Evolutionary conservation across 2,113 vertebrate species (phyloP).

Genomic region (Cairina moschata): DNA sequence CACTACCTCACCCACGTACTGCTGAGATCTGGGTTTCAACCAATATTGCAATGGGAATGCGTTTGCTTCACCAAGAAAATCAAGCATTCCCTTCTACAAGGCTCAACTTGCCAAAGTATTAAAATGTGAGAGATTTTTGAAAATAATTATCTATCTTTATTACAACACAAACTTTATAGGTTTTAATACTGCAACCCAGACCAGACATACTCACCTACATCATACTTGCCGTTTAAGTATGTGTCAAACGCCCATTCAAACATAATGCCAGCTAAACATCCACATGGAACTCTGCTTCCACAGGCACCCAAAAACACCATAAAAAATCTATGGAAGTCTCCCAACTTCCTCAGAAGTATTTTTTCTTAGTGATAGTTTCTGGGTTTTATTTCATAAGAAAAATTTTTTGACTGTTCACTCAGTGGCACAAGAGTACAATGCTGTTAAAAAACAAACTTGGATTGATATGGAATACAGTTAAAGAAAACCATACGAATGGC

Average conservation of each 20-base stretch:
- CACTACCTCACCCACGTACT: neutral
- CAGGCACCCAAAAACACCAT: neutral
- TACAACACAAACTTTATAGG: neutral
- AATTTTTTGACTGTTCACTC: rapidly evolving
- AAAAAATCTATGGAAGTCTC: neutral
- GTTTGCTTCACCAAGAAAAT: too few relatives aligned
- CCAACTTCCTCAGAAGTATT: neutral
- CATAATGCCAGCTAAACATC: rapidly evolving
- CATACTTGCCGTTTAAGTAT: neutral
- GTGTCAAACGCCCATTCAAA: neutral
- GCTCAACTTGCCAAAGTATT: too few relatives aligned
- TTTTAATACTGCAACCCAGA: neutral
- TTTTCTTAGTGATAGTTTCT: neutral
- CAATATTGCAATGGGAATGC: too few relatives aligned
- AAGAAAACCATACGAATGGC: conserved; percentile 7
- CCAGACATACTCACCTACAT: rapidly evolving
- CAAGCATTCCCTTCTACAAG: too few relatives aligned
- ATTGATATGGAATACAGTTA: neutral
- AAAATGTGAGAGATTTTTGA: neutral
- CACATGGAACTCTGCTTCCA: too few relatives aligned
- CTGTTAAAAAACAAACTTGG: neutral
- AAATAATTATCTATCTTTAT: neutral
- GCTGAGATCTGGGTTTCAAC: neutral
- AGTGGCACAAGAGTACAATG: neutral
- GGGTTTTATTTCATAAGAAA: too few relatives aligned